Percentiles rank a stretch among this genome's conserved stretches.
phyloP scores from a whole-genome alignment of 2,888 invertebrate genomes.

The Hermaeophaga mercurialis region DNA sequence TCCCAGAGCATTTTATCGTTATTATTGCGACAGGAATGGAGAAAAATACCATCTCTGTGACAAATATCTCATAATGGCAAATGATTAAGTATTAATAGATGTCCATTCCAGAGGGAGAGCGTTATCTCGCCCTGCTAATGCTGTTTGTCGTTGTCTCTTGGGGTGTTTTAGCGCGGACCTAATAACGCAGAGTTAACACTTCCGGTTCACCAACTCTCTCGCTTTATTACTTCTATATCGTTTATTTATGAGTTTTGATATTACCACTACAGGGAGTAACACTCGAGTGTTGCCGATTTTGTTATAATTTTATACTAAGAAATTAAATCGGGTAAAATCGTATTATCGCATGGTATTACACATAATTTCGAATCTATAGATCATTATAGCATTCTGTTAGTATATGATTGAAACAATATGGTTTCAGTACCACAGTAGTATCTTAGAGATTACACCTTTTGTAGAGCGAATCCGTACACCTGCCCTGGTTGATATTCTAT shows the following conservation, averaged over 20 bases:
- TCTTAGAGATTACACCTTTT: too few relatives aligned
- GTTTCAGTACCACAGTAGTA: too few relatives aligned
- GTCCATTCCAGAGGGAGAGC: constrained; percentile 35
- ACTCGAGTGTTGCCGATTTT: too few relatives aligned
- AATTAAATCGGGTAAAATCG: too few relatives aligned
- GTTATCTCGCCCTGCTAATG: constrained; percentile 47
- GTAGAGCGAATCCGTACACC: too few relatives aligned
- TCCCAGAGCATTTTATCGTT: constrained; percentile 10
- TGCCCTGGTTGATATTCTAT: too few relatives aligned
- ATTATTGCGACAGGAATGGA: constrained; percentile 19
- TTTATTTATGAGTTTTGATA: constrained; percentile 30
- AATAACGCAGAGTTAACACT: constrained; percentile 59
- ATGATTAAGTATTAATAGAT: constrained; percentile 37
- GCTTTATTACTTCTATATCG: constrained; percentile 38
- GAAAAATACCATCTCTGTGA: constrained; percentile 30
- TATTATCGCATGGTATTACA: too few relatives aligned
- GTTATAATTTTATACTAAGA: too few relatives aligned
- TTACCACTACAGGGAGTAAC: too few relatives aligned
- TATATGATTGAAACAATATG: too few relatives aligned
- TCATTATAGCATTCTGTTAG: too few relatives aligned
- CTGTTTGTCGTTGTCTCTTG: constrained; percentile 50
- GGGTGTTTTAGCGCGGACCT: constrained; percentile 58
- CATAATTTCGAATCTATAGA: too few relatives aligned
- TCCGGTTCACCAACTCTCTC: constrained; percentile 55
- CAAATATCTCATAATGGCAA: constrained; percentile 30